These are phyloP conservation scores for Felis chaus DNA, from an alignment of 2,113 vertebrate species.

Conservation along the genomic window DNA sequence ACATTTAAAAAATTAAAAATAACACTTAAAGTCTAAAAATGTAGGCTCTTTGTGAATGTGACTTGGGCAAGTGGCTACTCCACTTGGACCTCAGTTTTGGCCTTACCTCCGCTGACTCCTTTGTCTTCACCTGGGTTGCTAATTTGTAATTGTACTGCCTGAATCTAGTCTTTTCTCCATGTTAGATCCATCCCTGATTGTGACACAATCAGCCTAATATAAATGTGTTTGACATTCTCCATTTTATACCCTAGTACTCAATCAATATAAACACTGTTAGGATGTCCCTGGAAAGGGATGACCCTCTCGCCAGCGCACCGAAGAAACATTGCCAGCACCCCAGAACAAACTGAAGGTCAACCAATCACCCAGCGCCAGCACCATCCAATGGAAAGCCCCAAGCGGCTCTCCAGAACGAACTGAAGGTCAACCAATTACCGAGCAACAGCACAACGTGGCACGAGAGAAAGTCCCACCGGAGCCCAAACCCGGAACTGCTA, in stretches of 20 bases:
- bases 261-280: background rate
- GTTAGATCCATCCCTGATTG: background rate
- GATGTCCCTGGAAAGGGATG: no score
- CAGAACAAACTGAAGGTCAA: no score
- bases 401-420: no score
- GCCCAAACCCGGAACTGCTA: no score
- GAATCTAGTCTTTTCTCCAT: background rate
- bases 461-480: no score
- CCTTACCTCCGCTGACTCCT: accelerated
- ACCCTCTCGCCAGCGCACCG: no score
- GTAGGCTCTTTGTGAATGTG: background rate
- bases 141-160: no score
- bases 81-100: accelerated
- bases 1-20: background rate
- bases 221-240: background rate
- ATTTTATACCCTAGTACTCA: background rate
- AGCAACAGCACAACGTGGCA: no score
- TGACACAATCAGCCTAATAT: background rate
- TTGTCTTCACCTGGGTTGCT: background rate
- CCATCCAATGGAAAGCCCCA: no score
- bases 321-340: no score
- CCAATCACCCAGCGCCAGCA: no score
- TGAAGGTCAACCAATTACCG: no score
- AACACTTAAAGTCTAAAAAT: background rate
- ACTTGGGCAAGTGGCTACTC: background rate